Evolutionary conservation across 2,888 invertebrate species (phyloP).

Genomic region (Anaspis maculata): DNA sequence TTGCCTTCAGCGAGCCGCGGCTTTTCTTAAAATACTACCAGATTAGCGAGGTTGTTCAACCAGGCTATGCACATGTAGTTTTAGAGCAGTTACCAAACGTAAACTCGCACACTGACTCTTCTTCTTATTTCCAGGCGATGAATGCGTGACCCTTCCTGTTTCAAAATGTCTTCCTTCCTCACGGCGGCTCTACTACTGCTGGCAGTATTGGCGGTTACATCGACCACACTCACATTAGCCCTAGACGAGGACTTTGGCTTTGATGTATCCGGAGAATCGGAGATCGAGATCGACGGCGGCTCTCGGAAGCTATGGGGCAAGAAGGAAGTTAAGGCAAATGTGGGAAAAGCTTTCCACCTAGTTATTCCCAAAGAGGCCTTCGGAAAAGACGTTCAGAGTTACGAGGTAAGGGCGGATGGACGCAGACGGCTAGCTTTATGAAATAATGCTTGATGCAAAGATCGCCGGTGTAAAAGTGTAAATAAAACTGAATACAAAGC

Average conservation of each 20-base stretch:
- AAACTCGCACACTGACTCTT: too few relatives aligned
- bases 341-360: conserved; percentile 65
- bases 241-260: conserved; percentile 40
- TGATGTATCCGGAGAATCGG: conserved; percentile 36
- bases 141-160: conserved; percentile 13
- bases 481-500: too few relatives aligned
- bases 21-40: conserved; percentile 8
- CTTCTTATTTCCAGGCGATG: conserved; percentile 17
- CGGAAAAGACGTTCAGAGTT: conserved; percentile 56
- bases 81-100: not conserved
- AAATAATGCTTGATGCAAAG: too few relatives aligned
- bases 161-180: conserved; percentile 14
- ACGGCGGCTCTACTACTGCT: conserved; percentile 17
- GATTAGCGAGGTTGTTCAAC: conserved; percentile 10
- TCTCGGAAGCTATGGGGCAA: conserved; percentile 35
- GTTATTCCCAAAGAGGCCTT: conserved; percentile 61
- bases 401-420: conserved; percentile 66
- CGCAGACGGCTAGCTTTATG: too few relatives aligned
- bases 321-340: conserved; percentile 58
- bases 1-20: too few relatives aligned
- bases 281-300: conserved; percentile 23
- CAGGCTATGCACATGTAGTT: too few relatives aligned
- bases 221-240: conserved; percentile 8
- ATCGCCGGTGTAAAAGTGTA: too few relatives aligned
- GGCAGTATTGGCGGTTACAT: conserved; percentile 15